Percentiles rank a stretch among this genome's conserved stretches.
Evolutionary conservation across 1,140 invertebrate genomes (phyloP).

Genomic region (Tachypleus tridentatus): DNA sequence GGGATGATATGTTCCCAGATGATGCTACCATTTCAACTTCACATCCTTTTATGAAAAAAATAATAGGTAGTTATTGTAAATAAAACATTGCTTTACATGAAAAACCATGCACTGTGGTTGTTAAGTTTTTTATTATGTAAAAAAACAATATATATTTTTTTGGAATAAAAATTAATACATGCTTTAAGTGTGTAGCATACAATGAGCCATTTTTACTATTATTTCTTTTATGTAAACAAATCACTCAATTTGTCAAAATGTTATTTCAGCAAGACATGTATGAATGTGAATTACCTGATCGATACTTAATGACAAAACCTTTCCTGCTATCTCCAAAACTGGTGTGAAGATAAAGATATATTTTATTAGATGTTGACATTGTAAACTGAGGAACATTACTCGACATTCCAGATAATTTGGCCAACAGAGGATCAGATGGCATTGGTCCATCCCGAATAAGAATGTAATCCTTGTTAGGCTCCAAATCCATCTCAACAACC

Average conservation of each 20-base stretch:
- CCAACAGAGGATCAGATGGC: conserved; percentile 71
- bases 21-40: conserved; percentile 52
- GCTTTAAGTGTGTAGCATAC: background rate
- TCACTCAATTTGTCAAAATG: too few species aligned
- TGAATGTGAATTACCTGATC: conserved; percentile 39
- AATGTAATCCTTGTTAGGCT: conserved; percentile 70
- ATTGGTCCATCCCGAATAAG: conserved; percentile 77
- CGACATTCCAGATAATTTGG: conserved; percentile 55
- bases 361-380: conserved; percentile 73
- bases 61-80: background rate
- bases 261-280: too few species aligned
- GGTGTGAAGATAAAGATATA: conserved; percentile 87
- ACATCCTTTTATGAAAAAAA: conserved; percentile 27
- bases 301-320: conserved; percentile 83
- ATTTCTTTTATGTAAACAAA: too few species aligned
- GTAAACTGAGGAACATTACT: conserved; percentile 47
- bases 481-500: conserved; percentile 75
- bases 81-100: background rate
- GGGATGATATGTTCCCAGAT: conserved; percentile 75
- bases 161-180: background rate
- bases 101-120: too few species aligned
- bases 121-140: too few species aligned
- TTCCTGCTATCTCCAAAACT: conserved; percentile 58
- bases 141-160: background rate
- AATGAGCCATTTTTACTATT: background rate